phyloP scores from a whole-genome alignment of 2,888 invertebrate species.

The Drosophila histrio region DNA sequence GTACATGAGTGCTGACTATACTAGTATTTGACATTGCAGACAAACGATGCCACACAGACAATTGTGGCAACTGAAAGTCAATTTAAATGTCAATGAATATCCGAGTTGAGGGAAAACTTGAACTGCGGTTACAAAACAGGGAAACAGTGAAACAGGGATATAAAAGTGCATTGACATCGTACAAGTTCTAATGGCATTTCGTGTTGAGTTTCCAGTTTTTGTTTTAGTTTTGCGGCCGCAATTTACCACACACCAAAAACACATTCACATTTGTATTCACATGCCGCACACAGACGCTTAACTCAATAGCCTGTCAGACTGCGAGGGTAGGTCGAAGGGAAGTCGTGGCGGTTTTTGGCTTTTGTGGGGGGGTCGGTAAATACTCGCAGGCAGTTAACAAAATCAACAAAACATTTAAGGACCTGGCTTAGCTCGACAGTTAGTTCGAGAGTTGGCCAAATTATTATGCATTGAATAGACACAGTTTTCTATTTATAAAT shows the following conservation, averaged over 20 bases:
- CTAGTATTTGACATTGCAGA: too few relatives aligned
- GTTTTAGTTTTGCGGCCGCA: too few relatives aligned
- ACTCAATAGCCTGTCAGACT: neutral
- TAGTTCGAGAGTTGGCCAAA: neutral
- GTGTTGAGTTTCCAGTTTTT: constrained; percentile 7
- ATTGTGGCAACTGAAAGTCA: constrained; percentile 21
- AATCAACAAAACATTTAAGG: constrained; percentile 3
- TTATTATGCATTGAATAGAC: neutral
- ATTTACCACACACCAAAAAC: too few relatives aligned
- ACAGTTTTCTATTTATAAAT: constrained; percentile 6
- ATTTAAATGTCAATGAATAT: constrained; percentile 54
- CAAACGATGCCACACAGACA: constrained; percentile 6
- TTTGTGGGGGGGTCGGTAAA: neutral
- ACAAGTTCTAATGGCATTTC: constrained; percentile 55
- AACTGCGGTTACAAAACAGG: neutral
- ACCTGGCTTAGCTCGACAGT: neutral
- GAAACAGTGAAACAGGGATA: too few relatives aligned
- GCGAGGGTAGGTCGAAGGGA: neutral
- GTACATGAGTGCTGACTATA: too few relatives aligned
- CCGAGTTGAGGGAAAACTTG: neutral
- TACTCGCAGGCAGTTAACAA: constrained; percentile 11
- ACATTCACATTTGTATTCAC: constrained; percentile 4
- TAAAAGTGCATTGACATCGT: constrained; percentile 60
- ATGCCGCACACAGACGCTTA: neutral
- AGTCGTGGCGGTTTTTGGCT: neutral